phyloP scores from a whole-genome alignment of 2,797 vertebrate genomes.

The Myotis myotis region DNA sequence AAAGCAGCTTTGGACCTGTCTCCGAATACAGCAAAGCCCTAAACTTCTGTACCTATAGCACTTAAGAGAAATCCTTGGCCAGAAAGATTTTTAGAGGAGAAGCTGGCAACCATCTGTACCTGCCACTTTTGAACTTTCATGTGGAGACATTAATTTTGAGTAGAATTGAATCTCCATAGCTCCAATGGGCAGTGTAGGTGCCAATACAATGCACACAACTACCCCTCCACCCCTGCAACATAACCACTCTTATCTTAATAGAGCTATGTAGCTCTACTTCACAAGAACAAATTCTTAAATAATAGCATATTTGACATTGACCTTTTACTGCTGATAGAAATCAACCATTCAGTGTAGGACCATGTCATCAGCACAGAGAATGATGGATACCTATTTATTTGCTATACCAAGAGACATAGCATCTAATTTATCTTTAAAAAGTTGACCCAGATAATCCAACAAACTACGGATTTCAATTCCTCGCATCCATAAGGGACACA shows the following conservation, averaged over 20 bases:
- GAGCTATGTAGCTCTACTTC: neutral
- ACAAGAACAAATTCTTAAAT: neutral
- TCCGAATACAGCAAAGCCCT: neutral
- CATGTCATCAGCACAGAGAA: neutral
- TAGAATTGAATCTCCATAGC: neutral
- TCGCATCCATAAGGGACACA: no score
- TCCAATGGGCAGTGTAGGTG: neutral
- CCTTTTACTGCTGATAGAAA: neutral
- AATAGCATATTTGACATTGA: neutral
- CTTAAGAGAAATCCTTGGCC: neutral
- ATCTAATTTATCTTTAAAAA: neutral
- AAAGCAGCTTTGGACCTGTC: neutral
- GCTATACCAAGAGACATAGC: neutral
- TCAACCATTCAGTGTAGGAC: neutral
- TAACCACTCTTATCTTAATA: neutral
- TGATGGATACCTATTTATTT: neutral
- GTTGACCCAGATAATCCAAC: neutral
- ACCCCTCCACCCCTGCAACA: neutral
- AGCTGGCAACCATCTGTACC: neutral
- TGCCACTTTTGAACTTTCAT: neutral
- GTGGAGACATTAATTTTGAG: neutral
- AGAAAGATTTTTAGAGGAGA: neutral
- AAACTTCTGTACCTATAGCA: neutral
- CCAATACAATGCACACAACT: neutral
- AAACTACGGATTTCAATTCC: no score